Conservation (phyloP, 2,888 invertebrate genomes). For the Cantharis lateralis region DNA sequence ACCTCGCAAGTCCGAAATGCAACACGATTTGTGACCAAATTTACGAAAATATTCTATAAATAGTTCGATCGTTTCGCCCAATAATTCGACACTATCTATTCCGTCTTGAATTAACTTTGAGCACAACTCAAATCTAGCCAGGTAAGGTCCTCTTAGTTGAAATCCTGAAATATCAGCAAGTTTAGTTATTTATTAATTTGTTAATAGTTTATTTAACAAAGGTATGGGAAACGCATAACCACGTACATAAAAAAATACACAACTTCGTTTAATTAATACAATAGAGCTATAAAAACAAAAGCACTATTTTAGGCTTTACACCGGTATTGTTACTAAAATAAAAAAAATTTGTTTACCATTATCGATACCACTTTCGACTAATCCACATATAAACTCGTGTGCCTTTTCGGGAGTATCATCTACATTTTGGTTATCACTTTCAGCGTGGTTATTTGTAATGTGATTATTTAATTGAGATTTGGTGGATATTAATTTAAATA, state of each 20-base stretch:
- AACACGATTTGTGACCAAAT: constrained; percentile 88
- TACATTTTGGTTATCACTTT: constrained; percentile 40
- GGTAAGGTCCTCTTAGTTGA: constrained; percentile 76
- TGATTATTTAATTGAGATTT: constrained; percentile 43
- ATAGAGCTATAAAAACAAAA: too few relatives aligned
- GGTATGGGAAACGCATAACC: too few relatives aligned
- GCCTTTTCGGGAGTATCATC: constrained; percentile 55
- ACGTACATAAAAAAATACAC: too few relatives aligned
- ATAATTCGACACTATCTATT: constrained; percentile 59
- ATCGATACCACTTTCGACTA: constrained; percentile 51
- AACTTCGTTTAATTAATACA: too few relatives aligned
- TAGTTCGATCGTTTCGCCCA: constrained; percentile 69
- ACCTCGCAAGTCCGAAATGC: constrained; percentile 79
- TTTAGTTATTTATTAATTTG: too few relatives aligned
- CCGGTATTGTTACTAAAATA: background rate
- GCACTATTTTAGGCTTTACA: too few relatives aligned
- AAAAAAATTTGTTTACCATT: constrained; percentile 43
- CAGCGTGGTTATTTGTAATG: constrained; percentile 34
- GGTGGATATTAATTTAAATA: constrained; percentile 64
- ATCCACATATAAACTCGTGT: constrained; percentile 54
- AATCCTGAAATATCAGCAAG: constrained; percentile 48
- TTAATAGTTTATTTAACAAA: too few relatives aligned
- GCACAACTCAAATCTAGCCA: constrained; percentile 81
- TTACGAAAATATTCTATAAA: constrained; percentile 78
- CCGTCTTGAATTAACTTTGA: constrained; percentile 62